These are phyloP conservation scores for Lepidocyrtoides sp. DNA, from an alignment of 2,888 invertebrate genomes.

Conservation along the genomic window DNA sequence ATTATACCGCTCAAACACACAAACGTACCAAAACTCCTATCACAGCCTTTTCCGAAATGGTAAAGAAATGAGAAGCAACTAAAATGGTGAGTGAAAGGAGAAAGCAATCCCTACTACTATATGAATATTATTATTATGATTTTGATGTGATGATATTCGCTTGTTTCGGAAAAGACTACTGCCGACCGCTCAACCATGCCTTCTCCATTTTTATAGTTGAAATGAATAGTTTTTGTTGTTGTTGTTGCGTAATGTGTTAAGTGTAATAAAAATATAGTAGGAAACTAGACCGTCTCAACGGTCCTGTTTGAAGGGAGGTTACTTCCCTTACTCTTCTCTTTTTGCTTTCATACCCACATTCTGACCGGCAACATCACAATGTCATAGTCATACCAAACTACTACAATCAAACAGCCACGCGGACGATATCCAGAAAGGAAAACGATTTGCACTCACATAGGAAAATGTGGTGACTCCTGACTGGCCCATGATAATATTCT, in stretches of 20 bases:
- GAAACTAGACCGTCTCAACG: not conserved
- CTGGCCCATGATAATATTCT: not conserved
- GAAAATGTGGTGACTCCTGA: not conserved
- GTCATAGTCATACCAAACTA: not conserved
- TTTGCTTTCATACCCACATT: too few relatives aligned
- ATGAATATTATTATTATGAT: constrained; percentile 26
- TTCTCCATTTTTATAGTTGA: constrained; percentile 15
- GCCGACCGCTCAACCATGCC: not conserved
- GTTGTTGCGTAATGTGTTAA: constrained; percentile 33
- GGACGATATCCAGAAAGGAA: not conserved
- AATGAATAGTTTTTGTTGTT: constrained; percentile 35
- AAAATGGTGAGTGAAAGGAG: not conserved
- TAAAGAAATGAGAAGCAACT: not conserved
- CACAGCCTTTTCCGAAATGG: not conserved
- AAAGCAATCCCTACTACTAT: not conserved
- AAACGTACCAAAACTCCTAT: not conserved
- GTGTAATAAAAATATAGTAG: not conserved
- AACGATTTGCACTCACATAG: not conserved
- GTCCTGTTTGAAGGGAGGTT: constrained; percentile 1
- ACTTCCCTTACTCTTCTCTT: not conserved
- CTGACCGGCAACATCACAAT: not conserved
- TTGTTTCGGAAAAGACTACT: not conserved
- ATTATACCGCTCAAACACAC: not conserved
- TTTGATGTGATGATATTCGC: not conserved
- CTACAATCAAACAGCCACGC: not conserved